Evolutionary conservation across 1,140 invertebrate genomes (phyloP), one percentile per base, ranked within the genome.

Genomic region (Drosophila albomicans): DNA sequence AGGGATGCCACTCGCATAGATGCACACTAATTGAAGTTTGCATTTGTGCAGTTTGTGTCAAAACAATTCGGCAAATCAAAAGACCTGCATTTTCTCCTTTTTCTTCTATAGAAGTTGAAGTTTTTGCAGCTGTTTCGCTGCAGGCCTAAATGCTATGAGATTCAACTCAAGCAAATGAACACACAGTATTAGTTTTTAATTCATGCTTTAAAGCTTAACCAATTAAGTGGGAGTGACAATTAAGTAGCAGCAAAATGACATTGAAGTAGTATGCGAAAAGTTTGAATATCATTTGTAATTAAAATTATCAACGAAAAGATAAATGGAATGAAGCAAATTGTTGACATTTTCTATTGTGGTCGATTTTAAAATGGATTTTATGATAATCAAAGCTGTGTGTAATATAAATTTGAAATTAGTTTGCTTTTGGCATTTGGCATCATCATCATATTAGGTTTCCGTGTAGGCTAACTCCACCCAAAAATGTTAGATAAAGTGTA

Each of bases 21-120:
- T 69, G 73, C 71, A 68, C 59, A 74, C 81, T 84, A 84, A 84
- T 84, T 84, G 81, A 77, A 84, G 78, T 85, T 74, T 81, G 78
- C 62, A 81, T 81, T 75, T 74, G 71, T 75, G 62, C 65, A 70
- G 71, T 56, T 58, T 59, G 81, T 81, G 78, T 80, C 72, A 80
- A 76, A 82, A 82, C 81, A 82, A 80, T 82, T 80, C 76, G 54
- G 57, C 57, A 69, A 69, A 63, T 69, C 72, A 69, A 61, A 74
- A 48, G 69, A 56, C 30, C 59, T 54, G 16, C 41, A 45, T 48
- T 6, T 48, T 43, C 7, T 43, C 16, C 35, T 20, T 25, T 2
- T 1, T 2, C 25, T 13, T 16, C 48, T 35, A 15, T 16, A n/a
- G 30, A n/a, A 66, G 49, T 49, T 56, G 4, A 63, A 54, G 54